Evolutionary conservation across 2,888 invertebrate genomes (phyloP), one percentile per base, ranked within the genome.

Genomic region (Harpalus rufipes): DNA sequence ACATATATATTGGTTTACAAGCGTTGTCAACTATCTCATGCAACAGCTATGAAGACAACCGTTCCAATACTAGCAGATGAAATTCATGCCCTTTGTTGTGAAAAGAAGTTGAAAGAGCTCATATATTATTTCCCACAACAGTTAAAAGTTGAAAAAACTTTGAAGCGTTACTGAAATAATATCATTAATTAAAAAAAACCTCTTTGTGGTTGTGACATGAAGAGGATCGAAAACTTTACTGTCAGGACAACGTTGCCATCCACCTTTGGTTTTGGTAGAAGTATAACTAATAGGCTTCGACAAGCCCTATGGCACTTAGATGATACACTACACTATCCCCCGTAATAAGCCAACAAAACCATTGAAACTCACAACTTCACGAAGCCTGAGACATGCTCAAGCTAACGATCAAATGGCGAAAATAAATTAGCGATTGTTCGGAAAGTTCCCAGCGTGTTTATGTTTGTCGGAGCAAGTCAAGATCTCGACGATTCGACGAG

Each of bases 401-500:
- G 21, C 63, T 82, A 82, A 82, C 83, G 83, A 83, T 83, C 76
- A 83, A 76, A 83, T 83, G 39, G 74, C 74, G 83, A 74, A 83
- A 83, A 83, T 83, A 74, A 83, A 72, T 83, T 76, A 83, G 76
- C 21, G 76, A 76, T 83, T 83, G 83, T 83, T 83, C 44, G 58
- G 44, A 83, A 78, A 83, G 76, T 83, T 83, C 61, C 58, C 41
- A 14, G 32, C 59, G 44, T 76, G 83, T 74, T 83, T 83, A 83
- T 61, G 61, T 83, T 56, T 56, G 56, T 32, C 56, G 72, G 68
- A 39, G 25, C 63, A 18, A 16, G 12, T 12, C 18, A 63, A 14
- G 21, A 21, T 63, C 65, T 41, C 81, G 81, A 81, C 81, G 32
- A 63, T 18, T 65, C 65, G 25, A 59, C 59, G 61, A 63, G 63